Conservation (phyloP, 2,888 invertebrate species). For the Epirrhoe alternata region DNA sequence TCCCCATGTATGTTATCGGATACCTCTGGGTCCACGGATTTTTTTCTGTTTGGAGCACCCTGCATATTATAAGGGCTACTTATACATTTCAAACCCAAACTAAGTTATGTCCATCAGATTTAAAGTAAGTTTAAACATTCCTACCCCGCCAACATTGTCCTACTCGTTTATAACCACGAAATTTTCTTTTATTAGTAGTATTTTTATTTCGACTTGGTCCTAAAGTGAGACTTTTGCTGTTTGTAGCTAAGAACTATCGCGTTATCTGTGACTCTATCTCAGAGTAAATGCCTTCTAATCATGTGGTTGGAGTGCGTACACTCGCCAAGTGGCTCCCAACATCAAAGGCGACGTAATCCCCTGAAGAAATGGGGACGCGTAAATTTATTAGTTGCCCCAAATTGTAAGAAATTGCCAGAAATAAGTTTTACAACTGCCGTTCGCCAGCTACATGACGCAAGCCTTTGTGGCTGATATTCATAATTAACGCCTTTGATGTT, state of each 20-base stretch:
- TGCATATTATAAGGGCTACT: too few relatives aligned
- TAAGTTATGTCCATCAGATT: too few relatives aligned
- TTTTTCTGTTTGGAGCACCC: too few relatives aligned
- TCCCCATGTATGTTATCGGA: too few relatives aligned
- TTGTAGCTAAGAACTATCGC: background rate
- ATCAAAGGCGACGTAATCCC: constrained; percentile 66
- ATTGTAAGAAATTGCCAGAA: constrained; percentile 46
- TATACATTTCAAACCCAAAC: too few relatives aligned
- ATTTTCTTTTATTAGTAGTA: background rate
- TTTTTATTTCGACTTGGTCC: background rate
- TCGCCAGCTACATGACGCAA: constrained; percentile 20
- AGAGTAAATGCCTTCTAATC: constrained; percentile 71
- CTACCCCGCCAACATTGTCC: too few relatives aligned
- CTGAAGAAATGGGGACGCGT: constrained; percentile 53
- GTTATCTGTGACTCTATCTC: constrained; percentile 23
- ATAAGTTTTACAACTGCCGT: constrained; percentile 50
- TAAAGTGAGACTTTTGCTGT: constrained; percentile 4
- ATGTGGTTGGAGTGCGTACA: constrained; percentile 66
- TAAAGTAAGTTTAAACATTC: too few relatives aligned
- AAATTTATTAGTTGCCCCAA: constrained; percentile 65
- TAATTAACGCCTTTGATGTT: constrained; percentile 29
- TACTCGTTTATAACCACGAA: too few relatives aligned
- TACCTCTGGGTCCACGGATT: too few relatives aligned
- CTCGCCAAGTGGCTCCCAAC: constrained; percentile 71
- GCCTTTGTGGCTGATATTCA: constrained; percentile 30